Evolutionary conservation across 2,113 vertebrate genomes (phyloP).

Genomic region (Zapornia atra): DNA sequence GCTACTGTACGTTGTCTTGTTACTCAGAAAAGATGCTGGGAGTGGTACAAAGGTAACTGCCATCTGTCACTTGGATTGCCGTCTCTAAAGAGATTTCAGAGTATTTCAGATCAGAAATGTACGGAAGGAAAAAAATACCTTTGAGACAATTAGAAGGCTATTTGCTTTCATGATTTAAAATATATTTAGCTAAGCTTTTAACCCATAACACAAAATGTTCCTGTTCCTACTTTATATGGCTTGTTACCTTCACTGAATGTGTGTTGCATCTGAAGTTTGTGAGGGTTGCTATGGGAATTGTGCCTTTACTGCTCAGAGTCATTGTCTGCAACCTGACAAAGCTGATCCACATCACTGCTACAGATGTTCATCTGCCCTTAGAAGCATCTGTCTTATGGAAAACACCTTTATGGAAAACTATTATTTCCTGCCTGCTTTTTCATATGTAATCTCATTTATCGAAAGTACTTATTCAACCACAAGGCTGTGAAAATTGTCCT

Average conservation of each 20-base stretch:
- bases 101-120: background rate
- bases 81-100: background rate
- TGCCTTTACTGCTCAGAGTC: background rate
- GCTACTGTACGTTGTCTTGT: background rate
- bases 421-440: background rate
- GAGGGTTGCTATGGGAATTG: constrained; percentile 17
- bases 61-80: background rate
- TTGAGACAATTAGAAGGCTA: background rate
- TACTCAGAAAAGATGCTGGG: background rate
- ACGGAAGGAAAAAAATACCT: background rate
- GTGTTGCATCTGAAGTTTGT: background rate
- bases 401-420: background rate
- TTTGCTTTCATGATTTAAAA: background rate
- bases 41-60: background rate
- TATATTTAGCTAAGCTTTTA: constrained; percentile 3
- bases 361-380: background rate
- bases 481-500: background rate
- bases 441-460: background rate
- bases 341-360: background rate
- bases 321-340: background rate
- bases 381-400: background rate
- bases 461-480: background rate
- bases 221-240: background rate
- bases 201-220: background rate
- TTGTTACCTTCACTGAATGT: background rate